Evolutionary conservation across 2,888 invertebrate genomes (phyloP), one percentile per base, ranked within the genome.

Genomic region (Stegophylla sp.): DNA sequence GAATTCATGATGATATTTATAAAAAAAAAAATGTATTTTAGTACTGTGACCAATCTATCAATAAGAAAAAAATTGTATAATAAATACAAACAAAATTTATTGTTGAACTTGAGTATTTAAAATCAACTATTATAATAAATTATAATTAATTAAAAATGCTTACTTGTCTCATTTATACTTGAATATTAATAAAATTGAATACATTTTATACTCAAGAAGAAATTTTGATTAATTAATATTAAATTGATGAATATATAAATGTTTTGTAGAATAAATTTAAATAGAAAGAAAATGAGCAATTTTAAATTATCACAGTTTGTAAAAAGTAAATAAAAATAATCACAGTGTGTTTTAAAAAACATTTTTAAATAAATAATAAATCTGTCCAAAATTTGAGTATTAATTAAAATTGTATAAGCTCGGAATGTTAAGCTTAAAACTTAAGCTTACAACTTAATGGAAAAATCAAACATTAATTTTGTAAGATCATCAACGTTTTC

Each of bases 261-360:
- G 28, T 63, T 64, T 48, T 63, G 48, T 26, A 73, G 61, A 41
- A 15, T 43, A 43, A 61, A 61, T 59, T 61, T 12, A 63, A 34
- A 51, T 51, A 69, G 48, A 79, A 69, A 79, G 59, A 51, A 61
- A 79, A 71, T 79, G 69, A 79, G 79, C 69, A 71, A 71, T 79
- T 23, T 71, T 71, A 71, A 79, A 61, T 71, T 79, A 79, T 79
- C 79, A 79, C 79, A 79, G 79, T 71, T 79, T 79, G 61, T 79
- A 41, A 79, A 79, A 79, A 79, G 59, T 71, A 71, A 79, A 79
- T 79, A 61, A 71, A 77, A 79, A n/a, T n/a, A n/a, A 79, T 76
- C 76, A 76, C 66, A 76, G 56, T 51, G 15, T n/a, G 43, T 53
- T 41, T 26, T 67, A 66, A 66, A 75, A 66, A 75, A 76, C 15